phyloP scores from a whole-genome alignment of 1,140 invertebrate species.

The Atopsyche davidsoni region DNA sequence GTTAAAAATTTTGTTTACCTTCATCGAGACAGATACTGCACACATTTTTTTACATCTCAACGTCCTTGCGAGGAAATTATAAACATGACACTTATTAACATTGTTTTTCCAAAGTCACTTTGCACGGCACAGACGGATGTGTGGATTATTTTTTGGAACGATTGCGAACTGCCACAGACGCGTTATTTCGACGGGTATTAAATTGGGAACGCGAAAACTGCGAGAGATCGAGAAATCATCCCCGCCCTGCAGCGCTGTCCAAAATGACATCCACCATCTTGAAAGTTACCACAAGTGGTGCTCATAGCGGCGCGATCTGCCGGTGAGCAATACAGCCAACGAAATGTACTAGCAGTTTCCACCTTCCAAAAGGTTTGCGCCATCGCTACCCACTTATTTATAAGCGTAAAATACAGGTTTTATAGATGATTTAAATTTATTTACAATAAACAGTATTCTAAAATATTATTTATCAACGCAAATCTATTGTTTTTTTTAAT shows the following conservation, averaged over 20 bases:
- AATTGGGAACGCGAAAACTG: slow-evolving; percentile 11
- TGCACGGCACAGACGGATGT: not conserved
- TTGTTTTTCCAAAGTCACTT: slow-evolving; percentile 8
- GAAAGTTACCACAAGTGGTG: slow-evolving; percentile 21
- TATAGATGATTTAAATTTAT: no score
- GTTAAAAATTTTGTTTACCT: slow-evolving; percentile 15
- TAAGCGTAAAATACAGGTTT: no score
- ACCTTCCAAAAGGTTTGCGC: no score
- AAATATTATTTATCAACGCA: no score
- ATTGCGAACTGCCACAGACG: not conserved
- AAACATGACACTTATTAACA: slow-evolving; percentile 19
- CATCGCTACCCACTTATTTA: no score
- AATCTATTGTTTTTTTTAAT: no score
- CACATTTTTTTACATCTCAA: slow-evolving; percentile 22
- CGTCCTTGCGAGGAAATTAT: slow-evolving; percentile 16
- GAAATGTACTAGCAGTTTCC: no score
- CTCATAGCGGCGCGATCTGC: not conserved
- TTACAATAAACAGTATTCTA: no score
- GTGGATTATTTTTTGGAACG: not conserved
- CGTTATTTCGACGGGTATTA: slow-evolving; percentile 8
- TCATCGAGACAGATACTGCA: slow-evolving; percentile 19
- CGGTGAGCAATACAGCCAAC: no score
- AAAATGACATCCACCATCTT: slow-evolving; percentile 23
- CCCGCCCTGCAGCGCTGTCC: slow-evolving; percentile 19
- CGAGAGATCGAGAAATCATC: slow-evolving; percentile 17